These are phyloP conservation scores for Anoplius nigerrimus DNA, from an alignment of 2,888 invertebrate genomes.

Conservation along the genomic window DNA sequence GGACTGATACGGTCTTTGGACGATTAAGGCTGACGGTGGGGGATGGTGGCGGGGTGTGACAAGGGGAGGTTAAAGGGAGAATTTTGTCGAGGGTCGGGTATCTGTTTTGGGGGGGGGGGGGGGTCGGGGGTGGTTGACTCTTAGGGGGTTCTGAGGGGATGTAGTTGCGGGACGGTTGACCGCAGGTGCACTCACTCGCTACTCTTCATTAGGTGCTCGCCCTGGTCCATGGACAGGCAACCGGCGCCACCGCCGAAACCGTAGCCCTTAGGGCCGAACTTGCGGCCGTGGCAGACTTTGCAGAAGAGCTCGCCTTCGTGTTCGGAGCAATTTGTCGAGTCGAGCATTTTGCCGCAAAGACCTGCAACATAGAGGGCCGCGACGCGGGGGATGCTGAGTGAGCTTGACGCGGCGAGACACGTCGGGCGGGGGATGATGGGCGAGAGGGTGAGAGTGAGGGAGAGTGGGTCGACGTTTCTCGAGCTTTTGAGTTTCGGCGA, in stretches of 20 bases:
- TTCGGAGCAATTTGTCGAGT: constrained; percentile 98
- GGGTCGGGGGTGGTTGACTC: constrained; percentile 18
- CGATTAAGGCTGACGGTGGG: constrained; percentile 11
- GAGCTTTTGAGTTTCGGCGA: too few relatives aligned
- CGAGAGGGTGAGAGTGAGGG: too few relatives aligned
- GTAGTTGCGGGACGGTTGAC: constrained; percentile 48
- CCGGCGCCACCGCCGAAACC: constrained; percentile 99
- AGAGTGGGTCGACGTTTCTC: too few relatives aligned
- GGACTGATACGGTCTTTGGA: too few relatives aligned
- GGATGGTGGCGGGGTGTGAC: constrained; percentile 30
- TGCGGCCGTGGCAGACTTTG: constrained; percentile 97
- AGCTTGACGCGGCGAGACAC: too few relatives aligned
- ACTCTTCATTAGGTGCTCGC: constrained; percentile 89
- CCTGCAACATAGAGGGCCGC: constrained; percentile 77
- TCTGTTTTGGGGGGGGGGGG: background rate
- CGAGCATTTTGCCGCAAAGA: constrained; percentile 97
- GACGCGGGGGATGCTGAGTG: too few relatives aligned
- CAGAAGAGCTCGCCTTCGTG: constrained; percentile 98
- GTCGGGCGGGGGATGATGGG: too few relatives aligned
- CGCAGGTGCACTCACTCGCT: constrained; percentile 83
- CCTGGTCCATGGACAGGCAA: constrained; percentile 96
- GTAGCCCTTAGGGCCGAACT: constrained; percentile 98
- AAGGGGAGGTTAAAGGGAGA: constrained; percentile 20
- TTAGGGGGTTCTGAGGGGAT: constrained; percentile 16
- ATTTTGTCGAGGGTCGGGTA: constrained; percentile 3